Conservation (phyloP, 2,888 invertebrate species). For the Oithona nana region DNA sequence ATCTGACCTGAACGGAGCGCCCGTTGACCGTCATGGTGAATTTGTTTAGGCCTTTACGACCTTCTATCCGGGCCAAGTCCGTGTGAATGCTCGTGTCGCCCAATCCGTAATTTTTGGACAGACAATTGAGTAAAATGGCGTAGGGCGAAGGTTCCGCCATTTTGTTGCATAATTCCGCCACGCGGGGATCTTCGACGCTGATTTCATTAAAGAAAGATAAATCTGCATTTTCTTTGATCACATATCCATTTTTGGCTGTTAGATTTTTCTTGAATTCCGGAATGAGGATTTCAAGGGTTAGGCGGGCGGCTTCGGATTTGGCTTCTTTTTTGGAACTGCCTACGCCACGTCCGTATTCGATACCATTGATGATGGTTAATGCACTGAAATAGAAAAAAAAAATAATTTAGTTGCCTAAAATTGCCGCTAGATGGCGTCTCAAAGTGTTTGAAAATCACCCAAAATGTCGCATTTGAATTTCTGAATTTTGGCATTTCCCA, state of each 20-base stretch:
- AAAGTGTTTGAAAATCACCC: no score
- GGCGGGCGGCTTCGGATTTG: conserved; percentile 76
- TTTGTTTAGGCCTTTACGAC: conserved; percentile 77
- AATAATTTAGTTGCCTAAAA: no score
- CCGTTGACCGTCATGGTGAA: conserved; percentile 86
- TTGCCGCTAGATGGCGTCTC: no score
- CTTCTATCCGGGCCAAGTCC: conserved; percentile 61
- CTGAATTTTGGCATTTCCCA: no score
- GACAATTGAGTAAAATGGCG: conserved; percentile 72
- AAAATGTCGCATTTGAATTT: no score
- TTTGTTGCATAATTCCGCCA: conserved; percentile 84
- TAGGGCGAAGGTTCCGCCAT: conserved; percentile 89
- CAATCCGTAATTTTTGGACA: conserved; percentile 77
- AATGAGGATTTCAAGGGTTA: conserved; percentile 71
- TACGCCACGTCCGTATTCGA: conserved; percentile 81
- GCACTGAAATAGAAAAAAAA: conserved; percentile 63
- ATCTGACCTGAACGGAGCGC: conserved; percentile 58
- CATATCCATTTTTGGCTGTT: conserved; percentile 35
- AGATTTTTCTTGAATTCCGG: conserved; percentile 75
- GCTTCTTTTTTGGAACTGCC: conserved; percentile 91
- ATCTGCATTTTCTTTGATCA: conserved; percentile 27
- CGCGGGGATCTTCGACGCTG: conserved; percentile 76
- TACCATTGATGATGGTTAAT: conserved; percentile 71
- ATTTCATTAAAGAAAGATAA: conserved; percentile 72
- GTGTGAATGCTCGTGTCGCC: conserved; percentile 71